phyloP scores from a whole-genome alignment of 92 coral and sea anemone species.

The Porites lobata region DNA sequence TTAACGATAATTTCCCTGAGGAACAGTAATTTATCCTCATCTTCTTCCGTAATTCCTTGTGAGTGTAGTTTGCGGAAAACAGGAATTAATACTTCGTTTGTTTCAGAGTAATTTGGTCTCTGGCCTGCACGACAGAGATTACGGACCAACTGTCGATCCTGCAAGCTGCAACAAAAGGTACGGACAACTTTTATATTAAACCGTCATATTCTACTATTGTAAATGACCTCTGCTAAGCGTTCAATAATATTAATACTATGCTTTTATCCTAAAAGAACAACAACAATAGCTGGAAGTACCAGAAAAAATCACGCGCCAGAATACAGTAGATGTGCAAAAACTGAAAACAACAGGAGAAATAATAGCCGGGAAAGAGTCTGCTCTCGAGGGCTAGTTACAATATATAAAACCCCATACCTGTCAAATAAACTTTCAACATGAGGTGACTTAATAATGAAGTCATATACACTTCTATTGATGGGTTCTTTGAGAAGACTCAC shows the following conservation, averaged over 20 bases:
- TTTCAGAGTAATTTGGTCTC: conserved; percentile 87
- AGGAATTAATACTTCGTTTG: conserved; percentile 79
- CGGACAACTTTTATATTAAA: background rate
- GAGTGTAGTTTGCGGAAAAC: conserved; percentile 92
- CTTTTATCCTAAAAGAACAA: no score
- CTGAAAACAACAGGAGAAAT: no score
- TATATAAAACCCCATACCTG: conserved; percentile 63
- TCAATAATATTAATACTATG: no score
- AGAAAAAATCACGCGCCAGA: no score
- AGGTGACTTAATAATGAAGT: conserved; percentile 88
- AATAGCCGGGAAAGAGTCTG: no score
- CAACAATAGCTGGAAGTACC: no score
- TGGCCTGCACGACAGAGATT: conserved; percentile 90
- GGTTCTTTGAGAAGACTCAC: conserved; percentile 97
- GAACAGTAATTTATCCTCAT: conserved; percentile 91
- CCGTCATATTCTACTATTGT: background rate
- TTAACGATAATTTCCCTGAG: conserved; percentile 86
- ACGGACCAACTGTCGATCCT: conserved; percentile 94
- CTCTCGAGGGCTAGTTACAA: no score
- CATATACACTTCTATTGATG: conserved; percentile 89
- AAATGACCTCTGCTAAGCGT: no score
- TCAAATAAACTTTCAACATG: conserved; percentile 82
- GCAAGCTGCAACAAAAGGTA: conserved; percentile 66
- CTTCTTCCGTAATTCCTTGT: conserved; percentile 96
- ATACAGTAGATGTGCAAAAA: no score